These are phyloP conservation scores for Patella vulgata DNA, from an alignment of 1,140 invertebrate species.

Conservation along the genomic window DNA sequence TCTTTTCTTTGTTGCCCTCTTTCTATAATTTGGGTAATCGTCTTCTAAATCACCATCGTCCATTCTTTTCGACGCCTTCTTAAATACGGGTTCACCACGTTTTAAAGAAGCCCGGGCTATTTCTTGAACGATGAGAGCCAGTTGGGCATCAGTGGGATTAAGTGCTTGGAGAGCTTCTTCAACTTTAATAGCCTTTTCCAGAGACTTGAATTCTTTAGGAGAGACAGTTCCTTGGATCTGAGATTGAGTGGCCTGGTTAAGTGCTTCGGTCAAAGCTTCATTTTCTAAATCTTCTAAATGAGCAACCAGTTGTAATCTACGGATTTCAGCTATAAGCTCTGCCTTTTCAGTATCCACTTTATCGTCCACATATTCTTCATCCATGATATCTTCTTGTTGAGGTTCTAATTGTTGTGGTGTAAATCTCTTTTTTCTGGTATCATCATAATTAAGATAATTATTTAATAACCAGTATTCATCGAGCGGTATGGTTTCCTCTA, in stretches of 20 bases:
- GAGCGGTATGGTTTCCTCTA: background rate
- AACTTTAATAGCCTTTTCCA: conserved; percentile 45
- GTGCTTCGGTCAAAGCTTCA: conserved; percentile 43
- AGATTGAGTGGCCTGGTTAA: conserved; percentile 46
- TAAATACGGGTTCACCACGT: background rate
- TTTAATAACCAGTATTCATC: conserved; percentile 19
- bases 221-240: conserved; percentile 35
- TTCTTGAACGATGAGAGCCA: conserved; percentile 1
- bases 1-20: background rate
- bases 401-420: background rate
- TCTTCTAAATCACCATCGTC: background rate
- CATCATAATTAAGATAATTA: conserved; percentile 4
- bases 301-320: conserved; percentile 30
- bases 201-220: conserved; percentile 36
- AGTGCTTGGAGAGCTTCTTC: conserved; percentile 38
- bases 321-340: conserved; percentile 29
- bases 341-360: background rate
- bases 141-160: conserved; percentile 1
- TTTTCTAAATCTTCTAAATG: conserved; percentile 48
- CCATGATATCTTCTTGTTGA: too few species aligned
- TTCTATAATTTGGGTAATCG: background rate
- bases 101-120: background rate
- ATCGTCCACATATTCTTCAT: too few species aligned
- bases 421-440: conserved; percentile 14
- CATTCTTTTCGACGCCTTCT: conserved; percentile 7